Percentiles rank a stretch among this genome's conserved stretches.
phyloP scores from a whole-genome alignment of 2,113 vertebrate species.

The Synodontis membranacea region DNA sequence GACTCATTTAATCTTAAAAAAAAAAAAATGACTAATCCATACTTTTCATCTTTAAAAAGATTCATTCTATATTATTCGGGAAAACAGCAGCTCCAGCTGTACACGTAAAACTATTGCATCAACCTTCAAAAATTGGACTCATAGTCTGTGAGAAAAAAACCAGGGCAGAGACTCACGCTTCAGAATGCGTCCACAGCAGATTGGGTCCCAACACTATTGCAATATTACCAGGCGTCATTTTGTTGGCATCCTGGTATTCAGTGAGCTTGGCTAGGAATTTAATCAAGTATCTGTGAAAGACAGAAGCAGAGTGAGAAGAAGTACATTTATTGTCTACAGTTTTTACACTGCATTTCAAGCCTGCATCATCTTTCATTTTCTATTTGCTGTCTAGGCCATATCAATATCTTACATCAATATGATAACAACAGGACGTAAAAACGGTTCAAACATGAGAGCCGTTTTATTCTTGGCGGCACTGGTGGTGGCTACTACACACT shows the following conservation, averaged over 20 bases:
- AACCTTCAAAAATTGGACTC: neutral
- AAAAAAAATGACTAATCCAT: neutral
- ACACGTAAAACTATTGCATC: neutral
- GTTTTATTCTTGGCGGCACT: neutral
- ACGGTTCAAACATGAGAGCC: neutral
- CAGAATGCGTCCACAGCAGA: slow-evolving; percentile 90
- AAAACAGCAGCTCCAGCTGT: neutral
- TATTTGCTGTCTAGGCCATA: slow-evolving; percentile 13
- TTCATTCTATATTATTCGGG: neutral
- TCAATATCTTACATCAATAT: slow-evolving; percentile 35
- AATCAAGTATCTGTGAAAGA: slow-evolving; percentile 84
- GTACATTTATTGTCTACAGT: neutral
- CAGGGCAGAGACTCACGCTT: slow-evolving; percentile 76
- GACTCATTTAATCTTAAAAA: neutral
- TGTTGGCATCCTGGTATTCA: slow-evolving; percentile 92
- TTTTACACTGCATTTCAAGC: neutral
- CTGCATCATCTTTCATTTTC: neutral
- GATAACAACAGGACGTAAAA: neutral
- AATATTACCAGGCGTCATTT: slow-evolving; percentile 97
- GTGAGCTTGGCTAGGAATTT: slow-evolving; percentile 95
- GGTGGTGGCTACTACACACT: neutral
- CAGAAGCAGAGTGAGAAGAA: slow-evolving; percentile 14
- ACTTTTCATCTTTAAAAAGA: neutral
- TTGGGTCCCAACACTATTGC: slow-evolving; percentile 97
- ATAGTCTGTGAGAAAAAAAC: neutral